These are phyloP conservation scores for Pelmatolapia mariae DNA, from an alignment of 2,113 vertebrate species.

Conservation along the genomic window DNA sequence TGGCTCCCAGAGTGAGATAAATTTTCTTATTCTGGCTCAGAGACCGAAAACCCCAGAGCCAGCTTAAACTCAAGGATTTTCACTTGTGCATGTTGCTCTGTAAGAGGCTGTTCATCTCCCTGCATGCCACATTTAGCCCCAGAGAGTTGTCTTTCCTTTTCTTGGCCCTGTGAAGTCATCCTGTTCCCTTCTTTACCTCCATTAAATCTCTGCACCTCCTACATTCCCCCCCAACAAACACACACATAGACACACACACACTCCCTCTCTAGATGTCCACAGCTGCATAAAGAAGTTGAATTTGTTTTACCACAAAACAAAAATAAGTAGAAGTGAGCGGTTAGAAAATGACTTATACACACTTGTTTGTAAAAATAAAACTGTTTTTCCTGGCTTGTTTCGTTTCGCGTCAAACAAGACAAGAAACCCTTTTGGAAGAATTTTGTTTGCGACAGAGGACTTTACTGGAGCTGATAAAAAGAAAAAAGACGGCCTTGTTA, in stretches of 20 bases:
- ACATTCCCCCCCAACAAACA: background rate
- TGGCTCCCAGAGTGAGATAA: background rate
- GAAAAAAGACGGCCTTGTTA: constrained; percentile 13
- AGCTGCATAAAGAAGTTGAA: constrained; percentile 15
- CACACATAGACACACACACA: background rate
- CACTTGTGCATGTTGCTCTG: background rate
- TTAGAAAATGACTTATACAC: background rate
- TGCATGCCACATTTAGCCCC: constrained; percentile 7
- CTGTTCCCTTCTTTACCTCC: background rate
- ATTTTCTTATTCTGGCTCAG: constrained; percentile 4
- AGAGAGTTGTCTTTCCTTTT: constrained; percentile 29
- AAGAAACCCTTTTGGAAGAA: background rate
- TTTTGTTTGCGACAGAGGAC: background rate
- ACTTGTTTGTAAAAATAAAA: constrained; percentile 12
- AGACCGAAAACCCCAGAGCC: constrained; percentile 5
- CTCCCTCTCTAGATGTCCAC: background rate
- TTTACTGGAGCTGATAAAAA: constrained; percentile 65
- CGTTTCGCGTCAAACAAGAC: background rate
- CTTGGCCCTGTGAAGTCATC: constrained; percentile 32
- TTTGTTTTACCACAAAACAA: constrained; percentile 34
- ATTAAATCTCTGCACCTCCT: constrained; percentile 12
- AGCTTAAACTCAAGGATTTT: constrained; percentile 36
- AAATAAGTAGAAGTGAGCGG: constrained; percentile 11
- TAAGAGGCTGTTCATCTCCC: background rate
- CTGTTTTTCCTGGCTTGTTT: background rate